Base-by-base conservation (phyloP, 1,140 invertebrate species). In the Catajapyx aquilonaris region DNA sequence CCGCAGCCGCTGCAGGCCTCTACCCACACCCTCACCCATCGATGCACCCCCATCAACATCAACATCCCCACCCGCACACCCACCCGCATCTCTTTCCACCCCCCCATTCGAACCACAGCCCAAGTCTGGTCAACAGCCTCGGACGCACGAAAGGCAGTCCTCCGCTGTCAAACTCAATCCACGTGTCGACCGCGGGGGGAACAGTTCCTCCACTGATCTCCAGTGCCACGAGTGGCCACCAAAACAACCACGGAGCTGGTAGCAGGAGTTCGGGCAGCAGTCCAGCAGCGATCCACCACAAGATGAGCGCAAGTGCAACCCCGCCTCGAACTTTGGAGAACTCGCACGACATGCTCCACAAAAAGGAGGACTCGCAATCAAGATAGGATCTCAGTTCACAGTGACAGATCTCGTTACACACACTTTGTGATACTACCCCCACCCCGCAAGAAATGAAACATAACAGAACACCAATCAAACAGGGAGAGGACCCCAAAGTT, bases 361-460 rank as follows among this genome's bases (percentile, higher is more conserved):
- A 34, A 19, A 34, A 34, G 20, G 33, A 34, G 20, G 33, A 34
- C n/a, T 34, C 33, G 4, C 33, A 34, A 19, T 34, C 33, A 13
- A 13, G 33, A 19, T 34, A 34, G 19, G n/a, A n/a, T n/a, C n/a
- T n/a, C n/a, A n/a, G n/a, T n/a, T n/a, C n/a, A n/a, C n/a, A n/a
- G n/a, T n/a, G n/a, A n/a, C n/a, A n/a, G n/a, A n/a, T n/a, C n/a
- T n/a, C n/a, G n/a, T n/a, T n/a, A n/a, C n/a, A n/a, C n/a, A n/a
- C n/a, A n/a, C n/a, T n/a, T n/a, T n/a, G n/a, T n/a, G n/a, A n/a
- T n/a, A n/a, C n/a, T n/a, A n/a, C n/a, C n/a, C n/a, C n/a, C n/a
- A n/a, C n/a, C n/a, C n/a, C n/a, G n/a, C n/a, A n/a, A n/a, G n/a
- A n/a, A n/a, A n/a, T n/a, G n/a, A n/a, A n/a, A n/a, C n/a, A n/a